Base-by-base conservation (phyloP, 2,888 invertebrate species). In the Nomada lathburiana region DNA sequence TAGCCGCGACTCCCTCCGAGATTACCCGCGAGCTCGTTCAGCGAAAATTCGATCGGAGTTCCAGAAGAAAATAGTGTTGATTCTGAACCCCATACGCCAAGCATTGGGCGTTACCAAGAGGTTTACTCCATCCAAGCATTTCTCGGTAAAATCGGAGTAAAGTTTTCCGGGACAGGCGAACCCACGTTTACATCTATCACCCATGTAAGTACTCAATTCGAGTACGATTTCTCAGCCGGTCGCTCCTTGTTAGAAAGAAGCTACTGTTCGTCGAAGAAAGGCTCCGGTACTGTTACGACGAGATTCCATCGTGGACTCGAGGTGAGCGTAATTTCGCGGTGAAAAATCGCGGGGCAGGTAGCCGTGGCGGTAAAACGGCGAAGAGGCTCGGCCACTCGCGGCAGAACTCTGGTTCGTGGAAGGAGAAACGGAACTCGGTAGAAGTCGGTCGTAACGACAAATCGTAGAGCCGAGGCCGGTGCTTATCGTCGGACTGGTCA, bases 401-500 rank as follows among this genome's bases (percentile, higher is more conserved):
- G 29, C 50, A 16, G 13, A 26, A n/a, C 23, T 23, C 42, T 23
- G 2, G 47, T 10, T 1, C n/a, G 57, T 23, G 29, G 76, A 47
- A 65, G 67, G 72, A 59, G 72, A 77, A 77, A 81, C 76, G 73
- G 76, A 84, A 84, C 69, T 76, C 16, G 57, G 59, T 16, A 75
- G 47, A 80, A 83, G 80, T 83, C 80, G 73, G 84, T 83, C 76
- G 84, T 80, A 80, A 72, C 84, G 84, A 81, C 84, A 74, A 76
- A 84, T 83, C 84, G 76, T 80, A 80, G 72, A 23, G 80, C 67
- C 70, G 59, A 57, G 76, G 55, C 73, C 36, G 70, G 70, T 79
- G 68, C 74, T 82, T 73, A 77, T 75, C 83, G 62, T 42, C 68
- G 71, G 53, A 50, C 83, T 68, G 74, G 82, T 82, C 83, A 74